These are phyloP conservation scores for Tetragonula clypearis DNA, from an alignment of 1,140 invertebrate genomes.

Conservation along the genomic window DNA sequence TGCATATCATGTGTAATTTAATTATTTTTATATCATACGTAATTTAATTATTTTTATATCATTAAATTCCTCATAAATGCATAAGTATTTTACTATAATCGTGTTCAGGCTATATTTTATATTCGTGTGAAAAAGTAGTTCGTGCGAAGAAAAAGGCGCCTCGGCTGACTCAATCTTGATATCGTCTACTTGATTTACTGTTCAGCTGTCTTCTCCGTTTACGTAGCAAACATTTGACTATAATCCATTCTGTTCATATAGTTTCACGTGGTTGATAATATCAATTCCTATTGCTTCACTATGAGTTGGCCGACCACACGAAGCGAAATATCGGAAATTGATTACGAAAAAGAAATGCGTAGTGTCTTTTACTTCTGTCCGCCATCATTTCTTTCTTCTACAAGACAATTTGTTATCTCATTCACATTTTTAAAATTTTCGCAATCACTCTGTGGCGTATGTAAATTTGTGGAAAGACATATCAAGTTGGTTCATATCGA, in stretches of 20 bases:
- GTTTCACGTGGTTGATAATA: neutral
- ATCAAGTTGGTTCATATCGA: neutral
- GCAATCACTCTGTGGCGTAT: neutral
- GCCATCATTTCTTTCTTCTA: neutral
- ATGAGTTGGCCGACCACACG: neutral
- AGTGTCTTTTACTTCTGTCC: neutral
- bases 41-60: neutral
- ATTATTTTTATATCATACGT: neutral
- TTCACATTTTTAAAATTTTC: neutral
- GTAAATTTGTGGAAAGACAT: neutral
- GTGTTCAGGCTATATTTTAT: neutral
- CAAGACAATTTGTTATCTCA: neutral
- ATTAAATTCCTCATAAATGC: neutral
- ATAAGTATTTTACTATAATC: neutral
- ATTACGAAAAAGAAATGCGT: neutral
- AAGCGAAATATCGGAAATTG: neutral
- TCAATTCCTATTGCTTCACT: neutral
- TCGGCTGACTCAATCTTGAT: neutral
- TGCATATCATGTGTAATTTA: neutral
- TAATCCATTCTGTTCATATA: conserved; percentile 1
- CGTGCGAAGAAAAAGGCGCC: neutral
- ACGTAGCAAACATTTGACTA: neutral
- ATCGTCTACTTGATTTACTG: conserved; percentile 2
- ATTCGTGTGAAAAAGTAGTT: neutral
- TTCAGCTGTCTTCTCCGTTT: neutral